Percentiles rank a stretch among this genome's conserved stretches.
Evolutionary conservation across 2,888 invertebrate species (phyloP).

Genomic region (Drosophila paramelanica): DNA sequence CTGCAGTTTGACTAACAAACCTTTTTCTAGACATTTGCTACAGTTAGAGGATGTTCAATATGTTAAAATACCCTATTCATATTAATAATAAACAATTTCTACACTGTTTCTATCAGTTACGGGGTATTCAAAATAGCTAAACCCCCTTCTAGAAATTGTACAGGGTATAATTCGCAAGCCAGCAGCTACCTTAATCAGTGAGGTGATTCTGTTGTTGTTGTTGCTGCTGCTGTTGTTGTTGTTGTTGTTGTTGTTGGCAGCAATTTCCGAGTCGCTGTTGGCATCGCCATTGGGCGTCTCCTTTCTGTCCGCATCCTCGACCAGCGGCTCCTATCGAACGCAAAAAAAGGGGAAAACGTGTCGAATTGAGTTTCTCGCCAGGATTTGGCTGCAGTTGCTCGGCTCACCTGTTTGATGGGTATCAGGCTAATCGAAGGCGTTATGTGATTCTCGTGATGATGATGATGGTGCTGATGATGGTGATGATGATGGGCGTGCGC

Average conservation of each 20-base stretch:
- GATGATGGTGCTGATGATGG: slow-evolving; percentile 80
- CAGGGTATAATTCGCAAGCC: not conserved
- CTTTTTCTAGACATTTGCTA: too few relatives aligned
- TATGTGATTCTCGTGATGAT: slow-evolving; percentile 86
- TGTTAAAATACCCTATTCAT: too few relatives aligned
- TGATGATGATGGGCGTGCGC: slow-evolving; percentile 56
- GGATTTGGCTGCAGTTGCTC: not conserved
- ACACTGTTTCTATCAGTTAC: too few relatives aligned
- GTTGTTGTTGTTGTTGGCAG: slow-evolving; percentile 87
- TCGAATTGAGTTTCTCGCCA: not conserved
- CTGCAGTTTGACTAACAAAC: too few relatives aligned
- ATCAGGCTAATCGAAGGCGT: slow-evolving; percentile 94
- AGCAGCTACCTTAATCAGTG: slow-evolving; percentile 89
- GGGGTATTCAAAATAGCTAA: too few relatives aligned
- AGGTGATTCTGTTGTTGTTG: slow-evolving; percentile 88
- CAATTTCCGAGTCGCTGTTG: slow-evolving; percentile 79
- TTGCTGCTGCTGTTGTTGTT: slow-evolving; percentile 76
- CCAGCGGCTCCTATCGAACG: slow-evolving; percentile 72
- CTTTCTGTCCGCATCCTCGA: slow-evolving; percentile 73
- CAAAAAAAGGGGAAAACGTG: not conserved
- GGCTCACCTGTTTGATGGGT: slow-evolving; percentile 91
- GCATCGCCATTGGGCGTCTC: slow-evolving; percentile 76
- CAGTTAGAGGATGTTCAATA: too few relatives aligned
- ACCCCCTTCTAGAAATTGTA: too few relatives aligned
- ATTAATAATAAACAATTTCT: too few relatives aligned